Evolutionary conservation across 2,888 invertebrate species (phyloP), one percentile per base, ranked within the genome.

Genomic region (Bombylius major): DNA sequence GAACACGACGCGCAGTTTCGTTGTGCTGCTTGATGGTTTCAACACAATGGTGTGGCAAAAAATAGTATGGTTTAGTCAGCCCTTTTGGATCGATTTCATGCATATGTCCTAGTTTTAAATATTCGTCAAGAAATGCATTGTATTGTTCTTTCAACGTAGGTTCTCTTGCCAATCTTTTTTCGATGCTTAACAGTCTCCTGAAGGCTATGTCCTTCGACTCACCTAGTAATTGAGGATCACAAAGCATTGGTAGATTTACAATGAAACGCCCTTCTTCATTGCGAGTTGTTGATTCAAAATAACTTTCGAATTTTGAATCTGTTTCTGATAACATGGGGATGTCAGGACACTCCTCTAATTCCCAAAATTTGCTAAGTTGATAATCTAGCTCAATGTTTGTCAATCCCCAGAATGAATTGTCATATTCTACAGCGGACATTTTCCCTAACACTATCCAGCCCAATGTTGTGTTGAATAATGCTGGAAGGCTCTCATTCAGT

Each of bases 231-330:
- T 23, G 32, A 50, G 58, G 44, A 5, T 50, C 56, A 13, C 58
- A 44, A 47, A 58, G 57, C 14, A 62, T 60, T 23, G 62, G 63
- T 46, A 63, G 50, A 14, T 50, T 57, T 6, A 62, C 60, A 14
- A 61, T 32, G 46, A 62, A 63, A 42, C 59, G 31, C 11, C 62
- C 62, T 5, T 59, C 46, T n/a, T 3, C 11, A 36, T 56, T 42
- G 34, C 58, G 50, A 5, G 31, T 54, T 11, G 50, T 61, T 47
- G 58, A 51, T n/a, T 48, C n/a, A 53, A 65, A 62, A 50, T 60
- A 58, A 3, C 53, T 42, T 58, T 65, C 62, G 48, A 62, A 62
- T 47, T 42, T 39, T 9, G 1, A 1, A 36, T 36, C 36, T 36
- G 36, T 8, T 36, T 8, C 9, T 8, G 36, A 36, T 9, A 36